Evolutionary conservation across 2,888 invertebrate species (phyloP).

Genomic region (Uropetala carovei): DNA sequence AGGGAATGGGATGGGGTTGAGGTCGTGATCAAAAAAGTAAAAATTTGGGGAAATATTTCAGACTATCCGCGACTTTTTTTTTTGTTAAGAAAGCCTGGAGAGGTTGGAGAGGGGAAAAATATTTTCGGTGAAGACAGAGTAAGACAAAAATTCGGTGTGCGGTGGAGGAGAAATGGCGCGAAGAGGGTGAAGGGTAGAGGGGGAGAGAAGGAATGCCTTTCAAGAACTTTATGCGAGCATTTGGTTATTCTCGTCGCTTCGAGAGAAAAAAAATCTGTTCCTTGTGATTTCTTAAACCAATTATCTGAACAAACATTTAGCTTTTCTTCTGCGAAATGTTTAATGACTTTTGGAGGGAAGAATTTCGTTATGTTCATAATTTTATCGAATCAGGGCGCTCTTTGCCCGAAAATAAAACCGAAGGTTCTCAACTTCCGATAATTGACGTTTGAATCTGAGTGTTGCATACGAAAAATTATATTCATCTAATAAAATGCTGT

Average conservation of each 20-base stretch:
- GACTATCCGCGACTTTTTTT: conserved; percentile 31
- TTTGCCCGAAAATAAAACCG: no score
- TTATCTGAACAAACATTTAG: not conserved
- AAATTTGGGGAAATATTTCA: conserved; percentile 35
- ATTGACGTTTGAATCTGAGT: no score
- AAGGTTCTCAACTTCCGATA: no score
- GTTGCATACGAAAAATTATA: no score
- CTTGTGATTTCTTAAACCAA: not conserved
- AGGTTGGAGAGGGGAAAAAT: not conserved
- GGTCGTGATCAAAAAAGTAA: not conserved
- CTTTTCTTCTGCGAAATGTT: not conserved
- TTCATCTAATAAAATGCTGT: no score
- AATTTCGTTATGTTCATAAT: no score
- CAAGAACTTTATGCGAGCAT: not conserved
- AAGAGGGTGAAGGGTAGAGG: not conserved
- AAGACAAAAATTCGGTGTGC: not conserved
- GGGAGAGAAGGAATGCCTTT: not conserved
- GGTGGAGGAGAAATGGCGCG: not conserved
- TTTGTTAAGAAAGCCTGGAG: conserved; percentile 21
- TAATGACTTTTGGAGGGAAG: not conserved
- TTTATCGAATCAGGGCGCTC: no score
- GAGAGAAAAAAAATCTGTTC: not conserved
- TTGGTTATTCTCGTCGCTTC: not conserved
- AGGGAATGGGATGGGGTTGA: conserved; percentile 20
- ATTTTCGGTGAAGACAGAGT: not conserved